phyloP scores from a whole-genome alignment of 2,888 invertebrate species.

The Pseudeuparius sepicola region DNA sequence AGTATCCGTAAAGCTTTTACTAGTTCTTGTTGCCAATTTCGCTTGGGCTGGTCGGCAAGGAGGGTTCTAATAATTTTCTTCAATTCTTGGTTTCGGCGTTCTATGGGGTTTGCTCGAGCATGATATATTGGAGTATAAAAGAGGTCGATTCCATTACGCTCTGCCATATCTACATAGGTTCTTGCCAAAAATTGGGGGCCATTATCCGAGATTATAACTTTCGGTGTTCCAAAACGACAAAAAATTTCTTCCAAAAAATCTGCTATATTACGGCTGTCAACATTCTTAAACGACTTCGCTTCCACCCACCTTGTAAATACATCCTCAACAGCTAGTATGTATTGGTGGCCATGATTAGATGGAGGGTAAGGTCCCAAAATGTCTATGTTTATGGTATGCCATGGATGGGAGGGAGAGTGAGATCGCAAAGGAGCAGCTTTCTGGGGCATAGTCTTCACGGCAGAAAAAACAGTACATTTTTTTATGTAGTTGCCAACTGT shows the following conservation, averaged over 20 bases:
- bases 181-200: constrained; percentile 17
- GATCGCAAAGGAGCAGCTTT: constrained; percentile 4
- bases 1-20: too few relatives aligned
- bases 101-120: too few relatives aligned
- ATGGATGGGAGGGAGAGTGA: constrained; percentile 6
- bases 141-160: too few relatives aligned
- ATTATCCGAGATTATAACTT: constrained; percentile 14
- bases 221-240: constrained; percentile 10
- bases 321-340: constrained; percentile 10
- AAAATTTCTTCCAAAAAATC: constrained; percentile 11
- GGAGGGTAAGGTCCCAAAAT: constrained; percentile 11
- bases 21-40: too few relatives aligned
- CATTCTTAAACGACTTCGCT: constrained; percentile 4
- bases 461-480: constrained; percentile 3
- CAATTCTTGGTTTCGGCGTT: too few relatives aligned
- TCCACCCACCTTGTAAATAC: constrained; percentile 11
- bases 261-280: neutral
- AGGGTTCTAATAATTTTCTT: too few relatives aligned
- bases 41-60: too few relatives aligned
- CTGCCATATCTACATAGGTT: too few relatives aligned
- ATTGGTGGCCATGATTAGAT: constrained; percentile 1
- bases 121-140: too few relatives aligned
- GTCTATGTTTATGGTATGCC: constrained; percentile 6
- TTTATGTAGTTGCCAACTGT: constrained; percentile 1
- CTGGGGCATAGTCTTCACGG: constrained; percentile 3